Percentiles rank a stretch among this genome's conserved stretches.
Conservation (phyloP, 2,113 vertebrate genomes). For the Trogon surrucura region DNA sequence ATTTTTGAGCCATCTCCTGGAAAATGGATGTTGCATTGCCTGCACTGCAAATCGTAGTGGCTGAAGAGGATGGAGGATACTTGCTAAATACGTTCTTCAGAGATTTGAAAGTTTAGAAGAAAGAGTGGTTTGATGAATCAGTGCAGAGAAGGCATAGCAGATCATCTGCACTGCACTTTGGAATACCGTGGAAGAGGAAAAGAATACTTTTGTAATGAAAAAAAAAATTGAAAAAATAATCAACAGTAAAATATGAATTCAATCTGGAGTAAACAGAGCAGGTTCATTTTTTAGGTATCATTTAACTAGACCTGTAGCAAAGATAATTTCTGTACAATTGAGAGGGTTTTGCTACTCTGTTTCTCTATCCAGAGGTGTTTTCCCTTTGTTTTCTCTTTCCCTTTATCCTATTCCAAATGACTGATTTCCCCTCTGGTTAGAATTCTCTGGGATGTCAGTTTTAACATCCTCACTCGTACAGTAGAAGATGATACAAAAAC, state of each 20-base stretch:
- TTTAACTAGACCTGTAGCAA: not conserved
- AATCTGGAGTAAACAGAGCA: not conserved
- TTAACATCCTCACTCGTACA: not conserved
- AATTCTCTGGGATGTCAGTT: not conserved
- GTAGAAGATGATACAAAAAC: not conserved
- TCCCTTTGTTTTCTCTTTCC: not conserved
- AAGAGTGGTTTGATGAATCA: not conserved
- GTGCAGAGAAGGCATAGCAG: not conserved
- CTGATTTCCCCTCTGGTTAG: not conserved
- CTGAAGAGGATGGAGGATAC: not conserved
- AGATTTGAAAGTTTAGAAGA: not conserved
- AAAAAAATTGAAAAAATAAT: not conserved
- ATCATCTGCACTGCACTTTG: not conserved
- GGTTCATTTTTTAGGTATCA: not conserved
- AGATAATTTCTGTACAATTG: not conserved
- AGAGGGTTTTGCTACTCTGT: not conserved
- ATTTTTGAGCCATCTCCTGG: not conserved
- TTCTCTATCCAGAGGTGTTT: not conserved
- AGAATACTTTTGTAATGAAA: not conserved
- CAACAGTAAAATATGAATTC: not conserved
- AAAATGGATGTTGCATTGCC: not conserved
- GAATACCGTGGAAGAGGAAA: not conserved
- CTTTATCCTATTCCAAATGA: not conserved
- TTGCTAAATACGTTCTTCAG: not conserved
- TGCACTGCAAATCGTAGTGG: not conserved